Percentiles rank a stretch among this genome's conserved stretches.
These are phyloP conservation scores for Diabrotica undecimpunctata DNA, from an alignment of 1,140 invertebrate species.

Conservation along the genomic window DNA sequence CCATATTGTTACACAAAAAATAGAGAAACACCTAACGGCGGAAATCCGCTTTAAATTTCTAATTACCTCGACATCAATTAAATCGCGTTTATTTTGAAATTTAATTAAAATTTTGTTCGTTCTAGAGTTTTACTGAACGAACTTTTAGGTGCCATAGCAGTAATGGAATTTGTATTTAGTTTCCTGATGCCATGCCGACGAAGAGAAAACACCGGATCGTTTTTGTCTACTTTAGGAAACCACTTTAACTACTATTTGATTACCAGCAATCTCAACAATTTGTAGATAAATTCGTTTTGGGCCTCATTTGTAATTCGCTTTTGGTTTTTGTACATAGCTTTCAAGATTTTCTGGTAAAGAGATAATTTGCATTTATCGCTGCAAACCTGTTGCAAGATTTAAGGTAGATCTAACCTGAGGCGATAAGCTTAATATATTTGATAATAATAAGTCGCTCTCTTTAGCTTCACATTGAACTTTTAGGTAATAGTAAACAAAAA, in stretches of 20 bases:
- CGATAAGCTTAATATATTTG: too few species aligned
- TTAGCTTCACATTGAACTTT: too few species aligned
- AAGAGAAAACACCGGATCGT: constrained; percentile 1
- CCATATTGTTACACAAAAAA: too few species aligned
- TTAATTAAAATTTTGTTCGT: constrained; percentile 12
- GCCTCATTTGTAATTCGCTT: not conserved
- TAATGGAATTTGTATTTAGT: constrained; percentile 12
- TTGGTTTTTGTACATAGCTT: too few species aligned
- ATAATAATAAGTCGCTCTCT: too few species aligned
- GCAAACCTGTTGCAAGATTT: too few species aligned
- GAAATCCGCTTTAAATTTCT: constrained; percentile 1
- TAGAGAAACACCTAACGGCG: too few species aligned
- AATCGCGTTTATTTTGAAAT: constrained; percentile 8
- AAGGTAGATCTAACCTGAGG: too few species aligned
- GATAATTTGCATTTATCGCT: too few species aligned
- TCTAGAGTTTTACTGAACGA: not conserved
- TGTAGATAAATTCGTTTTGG: constrained; percentile 4
- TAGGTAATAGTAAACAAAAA: too few species aligned
- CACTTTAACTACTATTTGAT: constrained; percentile 5
- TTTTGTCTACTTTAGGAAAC: constrained; percentile 3
- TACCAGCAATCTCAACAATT: constrained; percentile 3
- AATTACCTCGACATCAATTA: constrained; percentile 15
- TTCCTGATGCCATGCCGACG: not conserved
- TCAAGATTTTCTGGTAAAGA: too few species aligned
- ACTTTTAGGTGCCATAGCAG: not conserved